A percentile compares a stretch with the other conserved stretches of the same genome.
phyloP scores from a whole-genome alignment of 2,113 vertebrate genomes.

The Callipepla californica region DNA sequence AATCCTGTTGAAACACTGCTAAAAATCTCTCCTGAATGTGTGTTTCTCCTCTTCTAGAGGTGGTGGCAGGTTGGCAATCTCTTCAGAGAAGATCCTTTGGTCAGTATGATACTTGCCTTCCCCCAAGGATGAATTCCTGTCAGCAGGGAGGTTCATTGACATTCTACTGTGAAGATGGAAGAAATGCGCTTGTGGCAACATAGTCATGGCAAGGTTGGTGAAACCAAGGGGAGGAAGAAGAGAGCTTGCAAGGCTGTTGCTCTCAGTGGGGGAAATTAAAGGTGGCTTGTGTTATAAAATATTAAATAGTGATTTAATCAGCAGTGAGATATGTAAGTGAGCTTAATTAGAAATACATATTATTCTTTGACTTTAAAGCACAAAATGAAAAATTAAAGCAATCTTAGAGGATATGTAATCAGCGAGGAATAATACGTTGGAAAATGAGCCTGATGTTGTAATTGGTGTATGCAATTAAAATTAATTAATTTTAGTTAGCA shows the following conservation, averaged over 20 bases:
- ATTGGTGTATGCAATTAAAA: constrained; percentile 83
- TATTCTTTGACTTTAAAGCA: constrained; percentile 84
- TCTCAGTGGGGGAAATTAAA: constrained; percentile 67
- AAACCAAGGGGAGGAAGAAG: constrained; percentile 13
- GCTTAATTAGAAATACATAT: constrained; percentile 84
- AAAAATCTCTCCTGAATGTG: not conserved
- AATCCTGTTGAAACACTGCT: not conserved
- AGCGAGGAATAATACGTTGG: constrained; percentile 80
- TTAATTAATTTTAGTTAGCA: constrained; percentile 85
- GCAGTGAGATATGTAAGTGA: constrained; percentile 75
- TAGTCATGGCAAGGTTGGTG: constrained; percentile 21
- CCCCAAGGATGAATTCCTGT: not conserved
- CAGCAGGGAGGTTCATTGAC: constrained; percentile 37
- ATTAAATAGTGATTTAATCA: constrained; percentile 82
- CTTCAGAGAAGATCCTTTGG: not conserved
- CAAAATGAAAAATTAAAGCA: constrained; percentile 85
- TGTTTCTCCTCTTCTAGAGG: not conserved
- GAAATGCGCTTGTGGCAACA: constrained; percentile 13
- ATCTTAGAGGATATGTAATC: constrained; percentile 81
- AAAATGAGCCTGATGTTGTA: constrained; percentile 83
- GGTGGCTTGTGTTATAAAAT: constrained; percentile 78
- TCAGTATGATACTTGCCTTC: not conserved
- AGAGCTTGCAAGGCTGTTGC: constrained; percentile 25
- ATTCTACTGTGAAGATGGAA: constrained; percentile 38
- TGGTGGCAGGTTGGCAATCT: not conserved